Conservation (phyloP, 2,113 vertebrate genomes). For the Lycocorax pyrrhopterus region DNA sequence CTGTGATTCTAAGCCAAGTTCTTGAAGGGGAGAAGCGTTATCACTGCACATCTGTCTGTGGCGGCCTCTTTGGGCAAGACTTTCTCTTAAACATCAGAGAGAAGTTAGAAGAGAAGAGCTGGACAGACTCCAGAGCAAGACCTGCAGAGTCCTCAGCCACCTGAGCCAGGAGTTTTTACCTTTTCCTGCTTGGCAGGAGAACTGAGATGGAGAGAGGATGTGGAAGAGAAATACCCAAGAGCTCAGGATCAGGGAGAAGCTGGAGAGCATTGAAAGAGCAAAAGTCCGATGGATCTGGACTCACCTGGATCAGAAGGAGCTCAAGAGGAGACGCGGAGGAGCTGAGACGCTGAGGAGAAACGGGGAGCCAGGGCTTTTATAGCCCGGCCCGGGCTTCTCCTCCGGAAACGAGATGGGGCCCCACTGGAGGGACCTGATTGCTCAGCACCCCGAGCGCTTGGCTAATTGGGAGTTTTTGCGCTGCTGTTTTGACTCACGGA, state of each 20-base stretch:
- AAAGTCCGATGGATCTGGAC: not conserved
- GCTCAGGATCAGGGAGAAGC: not conserved
- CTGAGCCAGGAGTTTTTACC: fast-evolving
- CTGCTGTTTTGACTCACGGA: not conserved
- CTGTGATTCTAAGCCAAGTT: not conserved
- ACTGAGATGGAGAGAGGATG: fast-evolving
- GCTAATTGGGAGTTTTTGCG: not conserved
- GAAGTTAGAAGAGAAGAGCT: not conserved
- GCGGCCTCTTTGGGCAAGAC: not conserved
- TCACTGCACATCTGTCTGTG: fast-evolving
- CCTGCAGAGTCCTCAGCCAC: not conserved
- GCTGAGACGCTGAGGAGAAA: not conserved
- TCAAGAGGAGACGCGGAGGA: fast-evolving
- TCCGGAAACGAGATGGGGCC: not conserved
- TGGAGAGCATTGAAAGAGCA: fast-evolving
- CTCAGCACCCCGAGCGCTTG: not conserved
- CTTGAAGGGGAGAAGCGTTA: not conserved
- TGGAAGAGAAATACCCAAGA: fast-evolving
- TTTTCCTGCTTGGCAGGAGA: not conserved
- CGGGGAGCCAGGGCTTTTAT: not conserved
- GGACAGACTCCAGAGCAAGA: not conserved
- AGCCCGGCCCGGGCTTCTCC: fast-evolving
- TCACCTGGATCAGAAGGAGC: not conserved
- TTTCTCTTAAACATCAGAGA: not conserved
- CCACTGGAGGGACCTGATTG: not conserved